Conservation (phyloP, 2,888 invertebrate genomes). For the Drosophila fulvimacula region DNA sequence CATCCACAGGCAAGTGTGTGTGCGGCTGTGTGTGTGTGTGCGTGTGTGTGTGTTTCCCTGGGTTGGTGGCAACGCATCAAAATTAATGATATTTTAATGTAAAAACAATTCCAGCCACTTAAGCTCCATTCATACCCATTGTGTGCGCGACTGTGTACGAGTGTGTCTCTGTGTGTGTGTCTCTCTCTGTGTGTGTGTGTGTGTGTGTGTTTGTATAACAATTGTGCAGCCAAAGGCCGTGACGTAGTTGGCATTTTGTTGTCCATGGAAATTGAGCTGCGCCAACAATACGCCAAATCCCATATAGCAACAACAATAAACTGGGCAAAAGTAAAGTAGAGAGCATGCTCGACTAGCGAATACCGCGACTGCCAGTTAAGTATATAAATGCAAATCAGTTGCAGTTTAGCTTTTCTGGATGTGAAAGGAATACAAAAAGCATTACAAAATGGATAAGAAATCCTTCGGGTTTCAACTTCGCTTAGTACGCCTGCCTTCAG, state of each 20-base stretch:
- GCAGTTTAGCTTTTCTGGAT: no score
- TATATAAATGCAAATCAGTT: no score
- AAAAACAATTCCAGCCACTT: constrained; percentile 79
- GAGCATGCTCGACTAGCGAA: background rate
- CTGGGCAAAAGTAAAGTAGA: background rate
- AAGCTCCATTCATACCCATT: constrained; percentile 63
- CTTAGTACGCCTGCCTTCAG: no score
- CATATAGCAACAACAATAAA: constrained; percentile 8
- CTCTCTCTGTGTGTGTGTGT: background rate
- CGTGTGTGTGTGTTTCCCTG: background rate
- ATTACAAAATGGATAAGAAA: no score
- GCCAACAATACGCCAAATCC: constrained; percentile 11
- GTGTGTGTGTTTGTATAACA: constrained; percentile 42
- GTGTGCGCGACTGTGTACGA: constrained; percentile 3
- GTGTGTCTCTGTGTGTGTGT: constrained; percentile 15
- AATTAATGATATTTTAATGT: constrained; percentile 81
- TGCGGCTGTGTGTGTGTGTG: background rate
- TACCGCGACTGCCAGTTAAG: background rate
- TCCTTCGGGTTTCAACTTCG: no score
- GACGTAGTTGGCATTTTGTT: constrained; percentile 21
- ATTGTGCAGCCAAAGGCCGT: constrained; percentile 53
- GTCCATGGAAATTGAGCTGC: constrained; percentile 37
- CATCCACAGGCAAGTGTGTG: background rate
- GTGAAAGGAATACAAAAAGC: no score
- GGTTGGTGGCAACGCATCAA: constrained; percentile 44